Evolutionary conservation across 2,113 vertebrate genomes (phyloP).

Genomic region (Megaleporinus macrocephalus): DNA sequence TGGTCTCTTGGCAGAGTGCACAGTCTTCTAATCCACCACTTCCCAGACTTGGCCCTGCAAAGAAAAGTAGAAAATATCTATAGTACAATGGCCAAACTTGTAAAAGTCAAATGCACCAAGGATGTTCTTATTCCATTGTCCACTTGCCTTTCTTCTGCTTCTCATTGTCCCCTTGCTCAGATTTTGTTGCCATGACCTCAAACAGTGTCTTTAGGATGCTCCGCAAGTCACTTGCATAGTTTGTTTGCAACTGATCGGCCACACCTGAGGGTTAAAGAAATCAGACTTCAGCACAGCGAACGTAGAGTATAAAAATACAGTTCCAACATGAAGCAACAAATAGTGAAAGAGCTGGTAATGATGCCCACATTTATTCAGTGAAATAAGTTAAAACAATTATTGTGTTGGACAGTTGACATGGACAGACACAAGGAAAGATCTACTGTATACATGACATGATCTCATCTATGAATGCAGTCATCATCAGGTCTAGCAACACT

Average conservation of each 20-base stretch:
- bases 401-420: too few species aligned
- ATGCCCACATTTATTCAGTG: too few species aligned
- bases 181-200: constrained; percentile 97
- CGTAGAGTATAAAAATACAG: neutral
- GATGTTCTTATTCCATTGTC: neutral
- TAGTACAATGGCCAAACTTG: neutral
- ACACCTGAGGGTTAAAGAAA: constrained; percentile 78
- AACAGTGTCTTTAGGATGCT: constrained; percentile 97
- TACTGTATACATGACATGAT: too few species aligned
- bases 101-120: neutral
- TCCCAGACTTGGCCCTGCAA: constrained; percentile 83
- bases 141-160: constrained; percentile 87
- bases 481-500: too few species aligned
- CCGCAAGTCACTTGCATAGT: constrained; percentile 95
- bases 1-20: constrained; percentile 92
- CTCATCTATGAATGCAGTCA: too few species aligned
- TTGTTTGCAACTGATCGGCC: constrained; percentile 97
- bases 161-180: constrained; percentile 85
- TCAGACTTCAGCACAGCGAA: neutral
- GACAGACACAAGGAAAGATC: too few species aligned
- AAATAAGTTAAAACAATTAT: neutral
- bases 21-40: constrained; percentile 91
- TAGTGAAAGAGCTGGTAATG: neutral
- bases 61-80: constrained; percentile 45
- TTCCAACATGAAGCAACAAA: neutral